Evolutionary conservation across 1,140 invertebrate species (phyloP).

Genomic region (Ips nitidus): DNA sequence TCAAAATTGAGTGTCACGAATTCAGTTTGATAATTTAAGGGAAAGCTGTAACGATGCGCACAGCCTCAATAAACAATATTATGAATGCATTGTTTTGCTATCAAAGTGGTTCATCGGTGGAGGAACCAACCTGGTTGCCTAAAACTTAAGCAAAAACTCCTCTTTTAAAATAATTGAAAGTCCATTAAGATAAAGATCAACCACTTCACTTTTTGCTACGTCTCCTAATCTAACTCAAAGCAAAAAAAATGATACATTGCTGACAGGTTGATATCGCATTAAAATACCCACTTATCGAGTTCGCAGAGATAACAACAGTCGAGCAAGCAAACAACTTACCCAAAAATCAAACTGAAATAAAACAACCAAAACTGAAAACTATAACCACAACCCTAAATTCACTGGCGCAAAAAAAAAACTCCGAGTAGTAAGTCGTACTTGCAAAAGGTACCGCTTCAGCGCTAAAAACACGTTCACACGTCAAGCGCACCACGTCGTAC

Average conservation of each 20-base stretch:
- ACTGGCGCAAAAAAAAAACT: no score
- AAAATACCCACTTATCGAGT: no score
- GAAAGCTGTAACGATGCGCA: conserved; percentile 7
- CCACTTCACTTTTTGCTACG: not conserved
- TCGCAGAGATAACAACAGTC: no score
- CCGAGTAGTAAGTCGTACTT: conserved; percentile 1
- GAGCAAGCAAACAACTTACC: no score
- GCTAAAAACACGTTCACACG: conserved; percentile 22
- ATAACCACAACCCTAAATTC: no score
- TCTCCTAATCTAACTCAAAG: not conserved
- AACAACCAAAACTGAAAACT: no score
- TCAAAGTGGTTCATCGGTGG: not conserved
- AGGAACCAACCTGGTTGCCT: not conserved
- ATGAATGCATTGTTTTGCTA: not conserved
- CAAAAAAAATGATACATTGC: not conserved
- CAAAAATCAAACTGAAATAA: no score
- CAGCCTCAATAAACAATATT: not conserved
- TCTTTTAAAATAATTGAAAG: not conserved
- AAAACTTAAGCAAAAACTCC: not conserved
- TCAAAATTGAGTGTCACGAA: not conserved
- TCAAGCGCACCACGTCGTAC: conserved; percentile 20
- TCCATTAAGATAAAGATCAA: conserved; percentile 4
- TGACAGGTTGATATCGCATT: not conserved
- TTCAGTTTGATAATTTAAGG: not conserved
- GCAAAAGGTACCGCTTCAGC: not conserved